Percentiles rank a stretch among this genome's conserved stretches.
Evolutionary conservation across 2,797 vertebrate species (phyloP).

Genomic region (Dicrostonyx torquatus): DNA sequence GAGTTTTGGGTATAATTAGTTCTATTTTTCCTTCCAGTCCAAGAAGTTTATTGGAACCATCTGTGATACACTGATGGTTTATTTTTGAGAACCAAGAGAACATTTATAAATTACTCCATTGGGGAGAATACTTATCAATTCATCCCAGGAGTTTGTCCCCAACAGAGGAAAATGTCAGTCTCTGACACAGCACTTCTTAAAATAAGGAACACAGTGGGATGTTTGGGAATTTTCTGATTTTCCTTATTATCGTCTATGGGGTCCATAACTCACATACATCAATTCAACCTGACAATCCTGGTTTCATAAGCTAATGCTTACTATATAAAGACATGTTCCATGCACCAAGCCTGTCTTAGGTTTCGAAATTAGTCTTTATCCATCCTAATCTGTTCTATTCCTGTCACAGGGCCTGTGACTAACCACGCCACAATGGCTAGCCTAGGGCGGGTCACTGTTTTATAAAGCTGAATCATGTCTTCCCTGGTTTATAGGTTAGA

Average conservation of each 20-base stretch:
- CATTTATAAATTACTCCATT: conserved; percentile 20
- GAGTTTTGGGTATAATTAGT: conserved; percentile 57
- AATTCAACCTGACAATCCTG: background rate
- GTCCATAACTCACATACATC: background rate
- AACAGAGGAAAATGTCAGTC: conserved; percentile 2
- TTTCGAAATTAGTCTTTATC: conserved; percentile 40
- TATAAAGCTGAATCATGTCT: conserved; percentile 19
- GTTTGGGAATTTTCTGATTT: background rate
- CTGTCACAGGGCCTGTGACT: background rate
- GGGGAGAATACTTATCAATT: background rate
- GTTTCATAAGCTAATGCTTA: conserved; percentile 10
- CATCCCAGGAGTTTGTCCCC: background rate
- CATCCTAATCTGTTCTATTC: conserved; percentile 25
- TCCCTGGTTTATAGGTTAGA: background rate
- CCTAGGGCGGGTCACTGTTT: background rate
- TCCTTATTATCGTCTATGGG: background rate
- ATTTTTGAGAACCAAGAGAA: conserved; percentile 62
- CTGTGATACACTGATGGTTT: conserved; percentile 47
- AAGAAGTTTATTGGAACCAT: conserved; percentile 65
- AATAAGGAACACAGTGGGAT: background rate
- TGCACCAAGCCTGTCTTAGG: background rate
- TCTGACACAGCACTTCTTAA: background rate
- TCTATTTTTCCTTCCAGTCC: conserved; percentile 63
- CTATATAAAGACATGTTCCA: background rate
- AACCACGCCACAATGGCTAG: conserved; percentile 6